Base-by-base conservation (phyloP, 2,888 invertebrate genomes). In the Eilema depressum region DNA sequence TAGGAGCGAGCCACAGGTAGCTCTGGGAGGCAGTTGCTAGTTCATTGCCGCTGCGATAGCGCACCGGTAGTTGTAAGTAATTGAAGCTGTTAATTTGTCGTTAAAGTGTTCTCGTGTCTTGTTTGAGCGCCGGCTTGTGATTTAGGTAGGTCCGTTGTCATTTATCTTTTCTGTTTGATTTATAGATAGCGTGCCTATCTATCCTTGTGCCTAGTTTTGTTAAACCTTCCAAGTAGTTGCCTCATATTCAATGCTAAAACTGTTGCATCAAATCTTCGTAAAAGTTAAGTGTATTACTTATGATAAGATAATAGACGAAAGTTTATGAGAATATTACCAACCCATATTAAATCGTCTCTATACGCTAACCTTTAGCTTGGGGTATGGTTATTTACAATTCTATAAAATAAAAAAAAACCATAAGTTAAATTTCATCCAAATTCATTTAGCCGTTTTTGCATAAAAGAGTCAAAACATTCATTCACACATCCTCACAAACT, bases 1-100 rank as follows among this genome's bases (percentile, higher is more conserved):
- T 92, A 92, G 86, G 83, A 86, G 81, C 85, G 88, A 93, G 92
- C 94, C 89, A 93, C 95, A 95, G 94, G 94, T 94, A 94, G 91
- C 87, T 86, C 85, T 85, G 85, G 86, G 89, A 85, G 86, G 84
- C 85, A 85, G 86, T 88, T 83, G 87, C 88, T 91, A 90, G 92
- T 91, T 90, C 91, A 89, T 87, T 91, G 87, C 88, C 83, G 87
- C 78, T 80, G 81, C 84, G 86, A 89, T 88, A 90, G 88, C 88
- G 88, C 73, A 83, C 82, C 83, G 83, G 83, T 79, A 85, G 86
- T 84, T 88, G 85, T 88, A 88, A 90, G 91, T 92, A 93, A 93
- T 93, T 91, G 91, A 86, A 83, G 87, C 86, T 89, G 89, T 91
- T 92, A 89, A 91, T 92, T 91, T 89, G 83, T 85, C 85, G 85